These are phyloP conservation scores for Aporophyla lueneburgensis DNA, from an alignment of 2,888 invertebrate genomes.

Conservation along the genomic window DNA sequence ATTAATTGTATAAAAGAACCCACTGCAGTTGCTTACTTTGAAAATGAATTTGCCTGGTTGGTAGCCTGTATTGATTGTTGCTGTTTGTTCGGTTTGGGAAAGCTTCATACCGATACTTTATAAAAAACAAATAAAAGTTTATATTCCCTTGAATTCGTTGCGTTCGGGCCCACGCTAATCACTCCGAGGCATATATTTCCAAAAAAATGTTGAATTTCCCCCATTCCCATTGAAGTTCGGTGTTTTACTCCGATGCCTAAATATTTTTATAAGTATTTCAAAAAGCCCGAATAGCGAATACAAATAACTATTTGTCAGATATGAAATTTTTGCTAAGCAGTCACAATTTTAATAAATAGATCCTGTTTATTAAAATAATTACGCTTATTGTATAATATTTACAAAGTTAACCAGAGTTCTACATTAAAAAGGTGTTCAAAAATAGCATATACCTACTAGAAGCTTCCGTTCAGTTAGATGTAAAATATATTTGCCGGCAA, in stretches of 20 bases:
- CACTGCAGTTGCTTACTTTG: neutral
- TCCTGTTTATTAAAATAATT: neutral
- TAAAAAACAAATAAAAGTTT: neutral
- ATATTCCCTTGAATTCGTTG: neutral
- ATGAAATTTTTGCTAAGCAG: neutral
- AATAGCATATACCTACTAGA: neutral
- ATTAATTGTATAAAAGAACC: too few species aligned
- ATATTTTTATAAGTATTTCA: slow-evolving; percentile 1
- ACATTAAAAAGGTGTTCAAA: neutral
- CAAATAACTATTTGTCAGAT: neutral
- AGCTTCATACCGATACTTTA: neutral
- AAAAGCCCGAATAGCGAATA: neutral
- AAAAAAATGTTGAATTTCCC: neutral
- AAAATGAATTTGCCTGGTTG: neutral
- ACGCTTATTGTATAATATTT: neutral
- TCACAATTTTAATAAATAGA: neutral
- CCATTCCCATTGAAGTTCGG: neutral
- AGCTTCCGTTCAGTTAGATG: neutral
- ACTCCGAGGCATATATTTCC: neutral
- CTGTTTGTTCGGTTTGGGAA: neutral
- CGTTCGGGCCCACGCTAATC: neutral
- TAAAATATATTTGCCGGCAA: neutral
- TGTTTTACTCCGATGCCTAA: neutral
- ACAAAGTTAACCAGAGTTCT: neutral
- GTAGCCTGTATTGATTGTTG: neutral